Evolutionary conservation across 2,888 invertebrate species (phyloP).

Genomic region (Pyrgus malvae): DNA sequence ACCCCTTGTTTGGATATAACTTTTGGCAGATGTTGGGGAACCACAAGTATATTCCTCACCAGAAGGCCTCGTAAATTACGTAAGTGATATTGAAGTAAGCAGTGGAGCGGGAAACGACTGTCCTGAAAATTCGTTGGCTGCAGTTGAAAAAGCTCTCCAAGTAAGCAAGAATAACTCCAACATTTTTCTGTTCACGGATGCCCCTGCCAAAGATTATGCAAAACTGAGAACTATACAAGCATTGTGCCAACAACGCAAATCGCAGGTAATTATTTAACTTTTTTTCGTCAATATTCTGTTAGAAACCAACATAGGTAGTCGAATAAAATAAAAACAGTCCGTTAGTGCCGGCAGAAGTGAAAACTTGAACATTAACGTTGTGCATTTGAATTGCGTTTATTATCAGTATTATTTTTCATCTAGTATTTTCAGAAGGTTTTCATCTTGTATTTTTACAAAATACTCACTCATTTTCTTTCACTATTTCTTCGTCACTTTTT

Average conservation of each 20-base stretch:
- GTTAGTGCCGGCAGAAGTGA: too few species aligned
- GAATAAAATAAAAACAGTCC: too few species aligned
- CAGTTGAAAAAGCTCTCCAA: constrained; percentile 50
- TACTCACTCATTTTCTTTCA: too few species aligned
- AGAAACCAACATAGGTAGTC: too few species aligned
- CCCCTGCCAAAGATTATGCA: constrained; percentile 46
- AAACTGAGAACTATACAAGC: constrained; percentile 34
- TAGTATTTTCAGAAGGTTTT: too few species aligned
- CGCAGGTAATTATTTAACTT: constrained; percentile 44
- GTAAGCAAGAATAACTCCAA: constrained; percentile 47
- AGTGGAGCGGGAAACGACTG: constrained; percentile 45
- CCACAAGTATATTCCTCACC: constrained; percentile 27
- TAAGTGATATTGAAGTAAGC: constrained; percentile 33
- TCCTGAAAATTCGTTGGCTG: constrained; percentile 56
- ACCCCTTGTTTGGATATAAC: too few species aligned
- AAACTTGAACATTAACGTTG: too few species aligned
- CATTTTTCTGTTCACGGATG: constrained; percentile 62
- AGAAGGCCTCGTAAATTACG: constrained; percentile 24
- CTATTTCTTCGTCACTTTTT: too few species aligned
- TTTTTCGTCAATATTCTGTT: too few species aligned
- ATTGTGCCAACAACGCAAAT: constrained; percentile 36
- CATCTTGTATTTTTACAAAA: too few species aligned
- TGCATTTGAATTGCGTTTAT: too few species aligned
- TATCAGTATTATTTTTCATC: too few species aligned
- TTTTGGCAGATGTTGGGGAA: constrained; percentile 35